A percentile compares a stretch with the other conserved stretches of the same genome.
phyloP scores from a whole-genome alignment of 1,140 invertebrate species.

The Bombus confusus region DNA sequence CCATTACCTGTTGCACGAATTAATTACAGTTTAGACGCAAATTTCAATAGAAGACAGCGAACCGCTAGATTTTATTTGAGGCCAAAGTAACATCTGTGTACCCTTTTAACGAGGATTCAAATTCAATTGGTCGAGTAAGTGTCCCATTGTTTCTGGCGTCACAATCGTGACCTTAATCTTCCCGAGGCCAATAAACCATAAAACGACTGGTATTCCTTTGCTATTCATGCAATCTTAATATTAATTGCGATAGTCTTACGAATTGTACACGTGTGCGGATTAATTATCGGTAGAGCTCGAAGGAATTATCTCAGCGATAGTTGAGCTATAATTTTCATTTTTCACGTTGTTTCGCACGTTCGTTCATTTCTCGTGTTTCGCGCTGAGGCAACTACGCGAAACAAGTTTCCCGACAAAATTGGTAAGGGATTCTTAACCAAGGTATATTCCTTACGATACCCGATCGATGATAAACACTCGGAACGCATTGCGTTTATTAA shows the following conservation, averaged over 20 bases:
- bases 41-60: background rate
- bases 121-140: background rate
- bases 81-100: too few species aligned
- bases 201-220: background rate
- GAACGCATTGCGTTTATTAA: too few species aligned
- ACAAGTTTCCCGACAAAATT: slow-evolving; percentile 3
- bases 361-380: background rate
- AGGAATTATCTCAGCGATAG: too few species aligned
- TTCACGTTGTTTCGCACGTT: background rate
- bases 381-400: background rate
- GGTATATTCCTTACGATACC: background rate
- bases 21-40: background rate
- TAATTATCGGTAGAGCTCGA: background rate
- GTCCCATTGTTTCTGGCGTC: slow-evolving; percentile 21
- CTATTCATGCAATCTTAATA: background rate
- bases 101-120: background rate
- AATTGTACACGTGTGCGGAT: slow-evolving; percentile 1
- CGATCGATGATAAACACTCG: background rate
- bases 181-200: background rate
- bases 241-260: slow-evolving; percentile 1
- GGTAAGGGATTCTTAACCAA: background rate
- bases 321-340: background rate
- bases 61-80: background rate
- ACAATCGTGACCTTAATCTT: slow-evolving; percentile 11
- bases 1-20: background rate